These are phyloP conservation scores for Grallaria varia DNA, from an alignment of 2,113 vertebrate species.

Conservation along the genomic window DNA sequence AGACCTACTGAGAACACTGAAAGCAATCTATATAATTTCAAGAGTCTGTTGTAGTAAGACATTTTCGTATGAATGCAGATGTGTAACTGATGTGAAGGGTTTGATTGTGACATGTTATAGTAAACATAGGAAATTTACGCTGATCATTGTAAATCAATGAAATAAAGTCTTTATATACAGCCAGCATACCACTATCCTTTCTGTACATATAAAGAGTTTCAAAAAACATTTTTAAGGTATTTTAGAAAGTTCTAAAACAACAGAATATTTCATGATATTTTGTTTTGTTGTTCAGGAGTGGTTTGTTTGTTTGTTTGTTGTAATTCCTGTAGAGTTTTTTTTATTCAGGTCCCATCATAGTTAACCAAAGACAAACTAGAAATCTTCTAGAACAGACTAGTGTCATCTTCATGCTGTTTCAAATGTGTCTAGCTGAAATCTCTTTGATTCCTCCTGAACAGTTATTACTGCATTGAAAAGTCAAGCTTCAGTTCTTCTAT, in stretches of 20 bases:
- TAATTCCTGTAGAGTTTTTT: neutral
- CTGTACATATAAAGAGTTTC: neutral
- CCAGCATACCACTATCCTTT: neutral
- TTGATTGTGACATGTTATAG: conserved; percentile 25
- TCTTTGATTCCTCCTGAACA: neutral
- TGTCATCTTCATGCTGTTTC: neutral
- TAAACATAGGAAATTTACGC: conserved; percentile 24
- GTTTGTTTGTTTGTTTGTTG: neutral
- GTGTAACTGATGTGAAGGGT: conserved; percentile 20
- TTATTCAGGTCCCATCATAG: neutral
- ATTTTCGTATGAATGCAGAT: conserved; percentile 36
- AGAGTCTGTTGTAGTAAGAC: neutral
- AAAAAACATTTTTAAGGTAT: neutral
- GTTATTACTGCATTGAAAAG: neutral
- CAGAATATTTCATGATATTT: neutral
- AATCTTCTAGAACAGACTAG: neutral
- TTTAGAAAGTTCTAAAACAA: neutral
- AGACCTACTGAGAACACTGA: neutral
- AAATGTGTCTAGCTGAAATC: neutral
- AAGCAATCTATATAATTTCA: neutral
- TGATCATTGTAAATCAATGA: conserved; percentile 31
- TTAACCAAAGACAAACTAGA: neutral
- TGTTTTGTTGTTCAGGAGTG: neutral
- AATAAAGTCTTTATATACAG: conserved; percentile 39
- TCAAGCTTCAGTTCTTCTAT: neutral